Evolutionary conservation across 2,888 invertebrate species (phyloP).

Genomic region (Muschampia plurimacula): DNA sequence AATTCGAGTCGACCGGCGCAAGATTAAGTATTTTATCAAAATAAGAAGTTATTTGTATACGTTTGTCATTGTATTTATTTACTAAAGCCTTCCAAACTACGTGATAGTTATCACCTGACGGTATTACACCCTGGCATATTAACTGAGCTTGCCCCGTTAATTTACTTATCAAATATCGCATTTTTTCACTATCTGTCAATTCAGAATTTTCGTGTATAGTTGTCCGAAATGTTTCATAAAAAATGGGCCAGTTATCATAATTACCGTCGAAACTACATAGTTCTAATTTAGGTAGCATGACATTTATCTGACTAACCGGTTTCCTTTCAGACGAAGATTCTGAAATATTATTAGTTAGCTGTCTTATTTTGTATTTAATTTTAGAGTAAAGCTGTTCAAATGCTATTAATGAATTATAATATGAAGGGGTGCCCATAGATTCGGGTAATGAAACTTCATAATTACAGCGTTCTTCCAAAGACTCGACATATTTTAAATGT

Average conservation of each 20-base stretch:
- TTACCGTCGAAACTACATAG: neutral
- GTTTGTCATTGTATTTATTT: conserved; percentile 7
- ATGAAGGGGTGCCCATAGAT: neutral
- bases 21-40: conserved; percentile 6
- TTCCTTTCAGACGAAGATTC: neutral
- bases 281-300: conserved; percentile 1
- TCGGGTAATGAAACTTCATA: neutral
- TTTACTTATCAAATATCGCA: conserved; percentile 14
- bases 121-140: conserved; percentile 8
- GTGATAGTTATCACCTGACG: neutral
- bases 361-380: conserved; percentile 8
- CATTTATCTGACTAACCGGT: neutral
- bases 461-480: neutral
- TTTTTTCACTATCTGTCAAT: conserved; percentile 8
- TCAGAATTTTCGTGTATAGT: conserved; percentile 10
- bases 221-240: conserved; percentile 1
- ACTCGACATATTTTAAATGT: conserved; percentile 6
- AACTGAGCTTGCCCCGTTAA: conserved; percentile 11
- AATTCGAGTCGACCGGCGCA: neutral
- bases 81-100: conserved; percentile 1
- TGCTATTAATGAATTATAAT: conserved; percentile 2
- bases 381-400: conserved; percentile 2
- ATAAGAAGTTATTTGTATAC: conserved; percentile 3
- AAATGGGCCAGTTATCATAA: neutral
- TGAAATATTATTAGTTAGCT: neutral